Evolutionary conservation across 1,140 invertebrate genomes (phyloP).

Genomic region (Leptinotarsa defecta): DNA sequence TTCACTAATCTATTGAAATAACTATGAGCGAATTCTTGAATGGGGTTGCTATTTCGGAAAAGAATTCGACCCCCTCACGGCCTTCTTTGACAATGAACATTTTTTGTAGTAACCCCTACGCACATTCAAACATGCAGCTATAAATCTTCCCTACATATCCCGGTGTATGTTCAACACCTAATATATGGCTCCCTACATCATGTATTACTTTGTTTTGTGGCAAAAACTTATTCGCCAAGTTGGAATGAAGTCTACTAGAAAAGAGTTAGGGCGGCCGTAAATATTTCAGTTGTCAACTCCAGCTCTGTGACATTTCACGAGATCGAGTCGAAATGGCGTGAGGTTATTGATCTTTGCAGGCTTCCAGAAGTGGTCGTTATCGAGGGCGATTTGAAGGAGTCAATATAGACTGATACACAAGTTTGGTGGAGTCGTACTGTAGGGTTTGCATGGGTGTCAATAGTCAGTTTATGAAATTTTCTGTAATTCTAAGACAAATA

Average conservation of each 20-base stretch:
- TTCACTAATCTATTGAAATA: no score
- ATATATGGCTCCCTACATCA: slow-evolving; percentile 44
- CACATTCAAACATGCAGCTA: slow-evolving; percentile 10
- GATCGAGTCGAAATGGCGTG: background rate
- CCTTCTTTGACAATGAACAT: no score
- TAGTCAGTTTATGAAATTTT: no score
- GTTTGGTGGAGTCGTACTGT: no score
- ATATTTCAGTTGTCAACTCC: slow-evolving; percentile 44
- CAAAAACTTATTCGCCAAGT: slow-evolving; percentile 40
- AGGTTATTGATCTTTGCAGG: background rate
- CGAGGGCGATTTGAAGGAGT: no score
- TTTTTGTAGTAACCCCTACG: background rate
- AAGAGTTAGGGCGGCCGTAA: slow-evolving; percentile 42
- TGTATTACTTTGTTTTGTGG: slow-evolving; percentile 45
- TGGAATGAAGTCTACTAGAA: slow-evolving; percentile 39
- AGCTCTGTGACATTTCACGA: slow-evolving; percentile 34
- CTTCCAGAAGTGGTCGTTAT: no score
- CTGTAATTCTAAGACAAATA: no score
- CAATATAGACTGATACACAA: no score
- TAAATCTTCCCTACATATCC: slow-evolving; percentile 35
- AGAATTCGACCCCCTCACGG: no score
- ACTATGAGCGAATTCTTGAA: no score
- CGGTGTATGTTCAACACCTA: slow-evolving; percentile 35
- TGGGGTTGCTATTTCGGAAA: no score
- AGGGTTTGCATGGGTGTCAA: no score